These are phyloP conservation scores for Lycaon pictus DNA, from an alignment of 2,113 vertebrate species.

Conservation along the genomic window DNA sequence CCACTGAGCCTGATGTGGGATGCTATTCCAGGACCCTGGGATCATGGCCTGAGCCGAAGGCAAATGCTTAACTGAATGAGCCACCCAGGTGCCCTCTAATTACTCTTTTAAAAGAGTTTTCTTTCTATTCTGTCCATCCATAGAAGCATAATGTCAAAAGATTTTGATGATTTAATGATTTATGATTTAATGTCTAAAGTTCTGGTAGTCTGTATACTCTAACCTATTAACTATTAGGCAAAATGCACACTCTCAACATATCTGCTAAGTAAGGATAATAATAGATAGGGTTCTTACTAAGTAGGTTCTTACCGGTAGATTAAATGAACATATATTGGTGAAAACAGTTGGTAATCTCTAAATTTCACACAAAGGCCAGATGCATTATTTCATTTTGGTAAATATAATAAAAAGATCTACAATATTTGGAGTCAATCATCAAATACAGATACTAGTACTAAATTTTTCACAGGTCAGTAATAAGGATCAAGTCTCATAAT, in stretches of 20 bases:
- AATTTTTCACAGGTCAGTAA: background rate
- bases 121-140: background rate
- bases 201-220: background rate
- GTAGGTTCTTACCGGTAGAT: background rate
- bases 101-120: background rate
- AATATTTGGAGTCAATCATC: background rate
- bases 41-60: no score
- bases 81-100: background rate
- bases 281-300: background rate
- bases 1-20: no score
- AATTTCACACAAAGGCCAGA: background rate
- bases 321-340: background rate
- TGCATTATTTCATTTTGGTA: slow-evolving; percentile 11
- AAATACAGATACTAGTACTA: background rate
- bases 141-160: background rate
- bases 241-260: background rate
- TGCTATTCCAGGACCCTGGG: no score
- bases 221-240: background rate
- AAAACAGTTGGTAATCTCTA: background rate
- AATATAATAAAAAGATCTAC: background rate
- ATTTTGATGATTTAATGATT: no score
- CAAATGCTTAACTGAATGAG: no score
- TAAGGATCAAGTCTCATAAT: background rate
- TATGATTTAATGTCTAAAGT: background rate
- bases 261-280: background rate